Evolutionary conservation across 2,113 vertebrate species (phyloP).

Genomic region (Callaeas wilsoni): DNA sequence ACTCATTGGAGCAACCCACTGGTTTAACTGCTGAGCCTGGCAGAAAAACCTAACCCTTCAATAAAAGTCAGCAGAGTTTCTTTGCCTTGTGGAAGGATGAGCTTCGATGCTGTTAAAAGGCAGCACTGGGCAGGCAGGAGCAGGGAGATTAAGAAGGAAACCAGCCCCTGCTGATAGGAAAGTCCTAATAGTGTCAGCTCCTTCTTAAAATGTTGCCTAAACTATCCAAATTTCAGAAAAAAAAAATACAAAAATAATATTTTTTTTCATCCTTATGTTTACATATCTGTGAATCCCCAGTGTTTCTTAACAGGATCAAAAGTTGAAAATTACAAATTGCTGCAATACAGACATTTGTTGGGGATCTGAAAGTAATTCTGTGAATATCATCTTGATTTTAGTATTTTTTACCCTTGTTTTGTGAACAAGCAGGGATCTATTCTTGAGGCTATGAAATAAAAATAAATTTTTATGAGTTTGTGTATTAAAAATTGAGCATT

Average conservation of each 20-base stretch:
- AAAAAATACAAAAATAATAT: too few relatives aligned
- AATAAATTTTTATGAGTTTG: neutral
- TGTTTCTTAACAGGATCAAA: neutral
- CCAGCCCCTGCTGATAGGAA: neutral
- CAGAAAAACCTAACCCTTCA: neutral
- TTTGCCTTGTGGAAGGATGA: neutral
- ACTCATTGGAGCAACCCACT: fast-evolving
- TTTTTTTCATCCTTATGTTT: neutral
- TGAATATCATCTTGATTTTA: neutral
- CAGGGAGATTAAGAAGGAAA: neutral
- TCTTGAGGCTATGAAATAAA: neutral
- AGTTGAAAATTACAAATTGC: neutral
- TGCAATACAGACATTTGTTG: neutral
- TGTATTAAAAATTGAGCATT: neutral
- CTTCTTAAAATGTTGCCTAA: neutral
- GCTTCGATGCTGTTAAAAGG: neutral
- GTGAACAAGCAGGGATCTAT: neutral
- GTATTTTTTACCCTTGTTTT: neutral
- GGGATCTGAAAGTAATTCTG: neutral
- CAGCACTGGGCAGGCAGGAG: neutral
- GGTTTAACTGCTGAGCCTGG: neutral
- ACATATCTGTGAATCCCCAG: neutral
- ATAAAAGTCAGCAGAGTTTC: neutral
- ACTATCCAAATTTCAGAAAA: neutral
- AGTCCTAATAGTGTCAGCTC: neutral